These are phyloP conservation scores for Chymomyza amoena DNA, from an alignment of 2,888 invertebrate genomes.

Conservation along the genomic window DNA sequence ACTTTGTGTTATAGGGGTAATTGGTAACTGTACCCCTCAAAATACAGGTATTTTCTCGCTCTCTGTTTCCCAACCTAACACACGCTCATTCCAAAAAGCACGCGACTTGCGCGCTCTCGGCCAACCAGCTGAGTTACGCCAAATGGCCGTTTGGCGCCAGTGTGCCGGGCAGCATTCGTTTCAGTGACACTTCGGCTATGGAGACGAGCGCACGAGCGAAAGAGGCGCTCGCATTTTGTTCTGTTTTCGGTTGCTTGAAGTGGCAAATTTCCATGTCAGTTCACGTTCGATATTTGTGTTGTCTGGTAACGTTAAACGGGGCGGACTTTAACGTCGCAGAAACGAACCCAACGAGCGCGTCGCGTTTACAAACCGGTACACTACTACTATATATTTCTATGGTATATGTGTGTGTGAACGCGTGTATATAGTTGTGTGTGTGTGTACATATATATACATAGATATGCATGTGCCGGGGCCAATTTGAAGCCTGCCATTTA, in stretches of 20 bases:
- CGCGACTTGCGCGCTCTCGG: neutral
- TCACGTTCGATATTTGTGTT: constrained; percentile 79
- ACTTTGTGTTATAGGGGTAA: no score
- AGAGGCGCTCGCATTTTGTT: neutral
- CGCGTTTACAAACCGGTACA: constrained; percentile 26
- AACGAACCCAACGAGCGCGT: constrained; percentile 36
- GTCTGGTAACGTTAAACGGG: constrained; percentile 76
- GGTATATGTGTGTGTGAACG: constrained; percentile 7
- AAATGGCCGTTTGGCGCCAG: neutral
- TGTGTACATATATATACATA: constrained; percentile 1
- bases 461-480: neutral
- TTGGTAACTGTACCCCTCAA: neutral
- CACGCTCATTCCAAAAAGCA: neutral
- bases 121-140: neutral
- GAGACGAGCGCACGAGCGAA: neutral
- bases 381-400: no score
- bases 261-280: constrained; percentile 74
- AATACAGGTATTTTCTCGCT: neutral
- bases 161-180: neutral
- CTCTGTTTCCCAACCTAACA: neutral
- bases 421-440: constrained; percentile 14
- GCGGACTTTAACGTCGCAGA: constrained; percentile 30
- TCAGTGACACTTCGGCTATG: neutral
- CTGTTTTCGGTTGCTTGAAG: constrained; percentile 46
- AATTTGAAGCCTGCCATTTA: constrained; percentile 22